Percentiles rank a stretch among this genome's conserved stretches.
These are phyloP conservation scores for Nycticebus coucang DNA, from an alignment of 2,113 vertebrate genomes.

Conservation along the genomic window DNA sequence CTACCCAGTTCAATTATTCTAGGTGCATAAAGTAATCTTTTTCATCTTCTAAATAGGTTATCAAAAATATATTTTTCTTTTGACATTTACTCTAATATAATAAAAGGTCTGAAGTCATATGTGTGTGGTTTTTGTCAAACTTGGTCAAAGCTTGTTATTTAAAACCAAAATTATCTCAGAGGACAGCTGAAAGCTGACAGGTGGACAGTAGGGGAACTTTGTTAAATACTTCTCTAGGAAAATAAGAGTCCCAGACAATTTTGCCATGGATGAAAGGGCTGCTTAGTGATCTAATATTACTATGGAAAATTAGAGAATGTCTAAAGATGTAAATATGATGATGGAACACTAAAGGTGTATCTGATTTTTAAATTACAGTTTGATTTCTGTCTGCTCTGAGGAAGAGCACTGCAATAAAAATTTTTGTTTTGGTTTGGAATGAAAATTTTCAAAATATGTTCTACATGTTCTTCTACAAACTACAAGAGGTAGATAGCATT, in stretches of 20 bases:
- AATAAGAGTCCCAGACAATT: neutral
- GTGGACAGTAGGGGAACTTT: neutral
- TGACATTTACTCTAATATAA: neutral
- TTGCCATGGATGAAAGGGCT: neutral
- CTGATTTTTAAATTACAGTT: conserved; percentile 28
- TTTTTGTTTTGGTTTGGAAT: neutral
- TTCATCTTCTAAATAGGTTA: conserved; percentile 75
- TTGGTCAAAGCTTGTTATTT: neutral
- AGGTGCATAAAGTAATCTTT: conserved; percentile 73
- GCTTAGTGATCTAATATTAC: neutral
- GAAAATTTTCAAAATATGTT: conserved; percentile 38
- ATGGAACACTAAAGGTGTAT: neutral
- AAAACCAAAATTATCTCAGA: neutral
- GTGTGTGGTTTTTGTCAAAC: neutral
- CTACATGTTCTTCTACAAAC: conserved; percentile 31
- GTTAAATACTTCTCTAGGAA: neutral
- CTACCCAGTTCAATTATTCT: conserved; percentile 73
- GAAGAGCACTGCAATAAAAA: neutral
- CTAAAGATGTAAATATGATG: neutral
- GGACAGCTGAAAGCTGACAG: neutral
- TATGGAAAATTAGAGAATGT: neutral
- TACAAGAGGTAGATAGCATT: neutral
- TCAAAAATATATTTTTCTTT: conserved; percentile 74
- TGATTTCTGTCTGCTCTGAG: neutral
- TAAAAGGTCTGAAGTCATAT: neutral